Evolutionary conservation across 2,113 vertebrate genomes (phyloP).

Genomic region (Serilophus lunatus): DNA sequence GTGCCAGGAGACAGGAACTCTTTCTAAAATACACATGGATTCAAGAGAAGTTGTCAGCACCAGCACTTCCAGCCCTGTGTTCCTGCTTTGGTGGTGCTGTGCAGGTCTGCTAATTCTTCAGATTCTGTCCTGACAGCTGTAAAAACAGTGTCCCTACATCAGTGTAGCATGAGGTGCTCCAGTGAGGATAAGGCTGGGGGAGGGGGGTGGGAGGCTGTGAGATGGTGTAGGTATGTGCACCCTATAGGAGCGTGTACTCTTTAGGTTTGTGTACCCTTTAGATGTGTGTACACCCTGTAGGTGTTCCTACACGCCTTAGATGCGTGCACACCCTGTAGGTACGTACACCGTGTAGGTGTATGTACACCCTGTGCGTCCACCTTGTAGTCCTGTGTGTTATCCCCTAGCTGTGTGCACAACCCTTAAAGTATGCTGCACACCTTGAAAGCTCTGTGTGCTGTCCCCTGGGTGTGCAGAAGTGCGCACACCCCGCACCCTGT

Average conservation of each 20-base stretch:
- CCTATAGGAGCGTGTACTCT: not conserved
- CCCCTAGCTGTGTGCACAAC: not conserved
- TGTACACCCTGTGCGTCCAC: not conserved
- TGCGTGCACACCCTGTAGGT: not conserved
- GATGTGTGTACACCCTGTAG: not conserved
- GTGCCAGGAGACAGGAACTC: not conserved
- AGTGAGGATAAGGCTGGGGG: too few relatives aligned
- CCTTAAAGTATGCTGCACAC: too few relatives aligned
- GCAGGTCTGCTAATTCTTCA: not conserved
- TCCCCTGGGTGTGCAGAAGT: too few relatives aligned
- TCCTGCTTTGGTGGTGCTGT: not conserved
- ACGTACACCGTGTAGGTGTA: not conserved
- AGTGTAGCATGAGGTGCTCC: not conserved
- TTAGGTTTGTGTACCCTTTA: not conserved
- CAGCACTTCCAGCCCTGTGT: not conserved
- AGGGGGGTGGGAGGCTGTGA: fast-evolving
- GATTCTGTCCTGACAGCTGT: fast-evolving
- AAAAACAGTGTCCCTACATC: not conserved
- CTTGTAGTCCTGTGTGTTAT: not conserved
- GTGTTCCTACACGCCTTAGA: fast-evolving
- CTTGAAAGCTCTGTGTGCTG: too few relatives aligned
- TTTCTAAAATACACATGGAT: not conserved
- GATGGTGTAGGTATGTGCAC: not conserved
- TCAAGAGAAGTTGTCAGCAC: not conserved
- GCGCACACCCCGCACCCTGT: too few relatives aligned